A percentile compares a stretch with the other conserved stretches of the same genome.
phyloP scores from a whole-genome alignment of 2,888 invertebrate species.

The Allolobophora icterica region DNA sequence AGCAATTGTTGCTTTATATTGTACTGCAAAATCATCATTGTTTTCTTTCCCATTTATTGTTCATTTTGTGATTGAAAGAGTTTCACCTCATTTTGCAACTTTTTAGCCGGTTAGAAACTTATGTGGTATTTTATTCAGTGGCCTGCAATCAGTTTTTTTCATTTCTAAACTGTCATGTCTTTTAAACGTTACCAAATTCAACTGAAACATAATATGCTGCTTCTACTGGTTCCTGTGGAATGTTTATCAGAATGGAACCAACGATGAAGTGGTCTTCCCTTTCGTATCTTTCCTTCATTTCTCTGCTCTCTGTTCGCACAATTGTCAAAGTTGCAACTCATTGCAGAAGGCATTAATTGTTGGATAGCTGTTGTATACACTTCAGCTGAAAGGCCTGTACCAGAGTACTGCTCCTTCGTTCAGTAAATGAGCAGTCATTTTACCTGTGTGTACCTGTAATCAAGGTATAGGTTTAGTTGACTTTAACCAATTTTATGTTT shows the following conservation, averaged over 20 bases:
- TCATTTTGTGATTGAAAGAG: neutral
- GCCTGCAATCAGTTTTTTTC: constrained; percentile 17
- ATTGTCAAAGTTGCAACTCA: neutral
- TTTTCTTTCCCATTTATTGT: neutral
- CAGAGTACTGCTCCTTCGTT: neutral
- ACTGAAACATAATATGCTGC: neutral
- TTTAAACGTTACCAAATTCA: neutral
- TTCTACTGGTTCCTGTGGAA: neutral
- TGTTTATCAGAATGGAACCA: neutral
- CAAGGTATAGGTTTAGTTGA: neutral
- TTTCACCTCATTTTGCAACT: neutral
- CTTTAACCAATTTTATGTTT: neutral
- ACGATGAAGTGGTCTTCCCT: neutral
- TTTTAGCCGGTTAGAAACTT: neutral
- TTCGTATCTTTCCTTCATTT: neutral
- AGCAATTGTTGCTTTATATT: neutral
- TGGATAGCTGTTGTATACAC: neutral
- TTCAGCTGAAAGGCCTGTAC: neutral
- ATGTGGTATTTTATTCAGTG: constrained; percentile 3
- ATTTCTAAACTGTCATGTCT: neutral
- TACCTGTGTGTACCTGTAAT: neutral
- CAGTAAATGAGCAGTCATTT: neutral
- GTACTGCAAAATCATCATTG: neutral
- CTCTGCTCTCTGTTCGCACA: neutral
- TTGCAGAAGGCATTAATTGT: neutral